A percentile compares a stretch with the other conserved stretches of the same genome.
Evolutionary conservation across 2,888 invertebrate genomes (phyloP).

Genomic region (Sminthurides aquaticus): DNA sequence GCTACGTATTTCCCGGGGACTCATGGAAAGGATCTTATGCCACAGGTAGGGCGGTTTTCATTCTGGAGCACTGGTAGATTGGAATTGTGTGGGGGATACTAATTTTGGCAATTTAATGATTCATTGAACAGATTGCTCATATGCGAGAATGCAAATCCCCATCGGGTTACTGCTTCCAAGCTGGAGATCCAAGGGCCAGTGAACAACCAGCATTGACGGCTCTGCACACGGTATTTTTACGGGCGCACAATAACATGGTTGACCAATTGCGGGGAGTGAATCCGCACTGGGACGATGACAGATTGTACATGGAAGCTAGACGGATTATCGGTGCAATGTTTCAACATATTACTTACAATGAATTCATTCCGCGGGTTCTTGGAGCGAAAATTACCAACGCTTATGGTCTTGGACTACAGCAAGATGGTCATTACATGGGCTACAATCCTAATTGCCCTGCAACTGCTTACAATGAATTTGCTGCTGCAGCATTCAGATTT

Average conservation of each 20-base stretch:
- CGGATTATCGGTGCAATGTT: constrained; percentile 69
- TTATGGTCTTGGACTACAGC: constrained; percentile 50
- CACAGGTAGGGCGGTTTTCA: constrained; percentile 59
- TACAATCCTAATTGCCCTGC: constrained; percentile 85
- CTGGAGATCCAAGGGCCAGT: constrained; percentile 82
- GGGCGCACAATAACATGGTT: constrained; percentile 82
- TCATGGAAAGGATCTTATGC: constrained; percentile 67
- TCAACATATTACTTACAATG: constrained; percentile 77
- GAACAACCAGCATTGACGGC: constrained; percentile 85
- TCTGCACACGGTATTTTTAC: constrained; percentile 77
- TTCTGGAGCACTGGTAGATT: neutral
- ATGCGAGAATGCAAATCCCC: constrained; percentile 76
- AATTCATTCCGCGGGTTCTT: constrained; percentile 80
- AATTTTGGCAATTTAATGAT: too few species aligned
- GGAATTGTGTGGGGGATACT: too few species aligned
- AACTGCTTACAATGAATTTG: constrained; percentile 81
- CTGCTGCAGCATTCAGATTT: constrained; percentile 81
- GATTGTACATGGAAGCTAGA: constrained; percentile 71
- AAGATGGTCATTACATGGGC: constrained; percentile 53
- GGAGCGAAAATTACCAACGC: constrained; percentile 50
- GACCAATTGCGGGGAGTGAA: constrained; percentile 70
- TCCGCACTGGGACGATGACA: constrained; percentile 82
- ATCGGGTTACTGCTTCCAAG: constrained; percentile 79
- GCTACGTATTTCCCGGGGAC: constrained; percentile 65
- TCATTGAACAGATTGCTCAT: constrained; percentile 23